These are phyloP conservation scores for Rugalucina vietnamica DNA, from an alignment of 2,888 invertebrate species.

Conservation along the genomic window DNA sequence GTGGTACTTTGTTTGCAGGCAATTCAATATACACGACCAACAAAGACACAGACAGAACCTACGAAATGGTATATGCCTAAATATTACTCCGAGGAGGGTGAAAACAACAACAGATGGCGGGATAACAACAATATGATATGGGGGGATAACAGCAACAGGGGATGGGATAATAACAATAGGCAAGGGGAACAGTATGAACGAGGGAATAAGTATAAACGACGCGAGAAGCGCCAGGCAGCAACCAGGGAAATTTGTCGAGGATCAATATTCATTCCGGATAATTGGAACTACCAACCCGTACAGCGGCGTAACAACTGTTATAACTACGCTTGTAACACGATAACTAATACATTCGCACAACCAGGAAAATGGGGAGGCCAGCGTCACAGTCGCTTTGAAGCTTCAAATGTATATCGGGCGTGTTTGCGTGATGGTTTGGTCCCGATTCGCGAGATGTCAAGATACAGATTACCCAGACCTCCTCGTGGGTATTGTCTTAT, in stretches of 20 bases:
- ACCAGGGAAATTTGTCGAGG: conserved; percentile 33
- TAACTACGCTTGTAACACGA: conserved; percentile 60
- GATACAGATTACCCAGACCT: neutral
- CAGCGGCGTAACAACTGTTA: conserved; percentile 61
- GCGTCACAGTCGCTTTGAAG: conserved; percentile 24
- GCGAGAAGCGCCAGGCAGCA: conserved; percentile 37
- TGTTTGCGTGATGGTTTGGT: conserved; percentile 50
- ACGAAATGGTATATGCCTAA: too few species aligned
- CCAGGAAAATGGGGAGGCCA: conserved; percentile 55
- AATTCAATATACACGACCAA: too few species aligned
- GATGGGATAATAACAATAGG: too few species aligned
- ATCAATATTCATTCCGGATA: conserved; percentile 36
- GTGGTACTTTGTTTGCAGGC: too few species aligned
- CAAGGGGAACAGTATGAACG: too few species aligned
- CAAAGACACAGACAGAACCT: too few species aligned
- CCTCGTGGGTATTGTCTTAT: conserved; percentile 43
- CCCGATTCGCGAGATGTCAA: neutral
- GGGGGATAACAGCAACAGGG: too few species aligned
- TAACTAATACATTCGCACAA: conserved; percentile 65
- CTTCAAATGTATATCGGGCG: conserved; percentile 44
- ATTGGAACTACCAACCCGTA: conserved; percentile 47
- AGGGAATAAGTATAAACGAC: neutral
- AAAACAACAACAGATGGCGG: too few species aligned
- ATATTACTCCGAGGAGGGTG: too few species aligned
- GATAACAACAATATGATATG: too few species aligned